phyloP scores from a whole-genome alignment of 92 coral and sea anemone genomes.

The Palythoa grandiflora region DNA sequence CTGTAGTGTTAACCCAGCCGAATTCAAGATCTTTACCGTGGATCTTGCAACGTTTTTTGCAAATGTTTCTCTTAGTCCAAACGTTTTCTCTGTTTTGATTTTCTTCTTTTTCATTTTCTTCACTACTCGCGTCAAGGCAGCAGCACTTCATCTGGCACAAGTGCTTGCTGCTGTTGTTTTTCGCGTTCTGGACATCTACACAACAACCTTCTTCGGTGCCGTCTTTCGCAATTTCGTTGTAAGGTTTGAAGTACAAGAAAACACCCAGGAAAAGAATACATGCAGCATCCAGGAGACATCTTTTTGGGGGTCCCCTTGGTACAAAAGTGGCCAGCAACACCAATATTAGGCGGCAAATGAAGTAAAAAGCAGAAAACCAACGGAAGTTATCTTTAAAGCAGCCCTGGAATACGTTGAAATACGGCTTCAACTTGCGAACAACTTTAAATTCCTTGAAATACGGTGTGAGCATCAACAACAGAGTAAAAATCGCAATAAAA shows the following conservation, averaged over 20 bases:
- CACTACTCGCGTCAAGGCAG: slow-evolving; percentile 1
- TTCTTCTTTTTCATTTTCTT: background rate
- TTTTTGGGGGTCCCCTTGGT: background rate
- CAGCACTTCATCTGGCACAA: background rate
- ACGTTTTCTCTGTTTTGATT: background rate
- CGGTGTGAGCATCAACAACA: slow-evolving; percentile 79
- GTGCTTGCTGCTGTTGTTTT: background rate
- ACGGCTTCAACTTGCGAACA: slow-evolving; percentile 75
- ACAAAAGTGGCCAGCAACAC: background rate
- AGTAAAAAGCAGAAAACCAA: slow-evolving; percentile 95
- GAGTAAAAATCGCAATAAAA: slow-evolving; percentile 75
- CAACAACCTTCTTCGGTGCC: background rate
- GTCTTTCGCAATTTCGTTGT: slow-evolving; percentile 28
- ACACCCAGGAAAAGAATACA: background rate
- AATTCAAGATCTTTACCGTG: slow-evolving; percentile 37
- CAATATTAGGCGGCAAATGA: slow-evolving; percentile 63
- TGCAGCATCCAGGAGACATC: background rate
- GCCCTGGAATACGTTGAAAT: slow-evolving; percentile 82
- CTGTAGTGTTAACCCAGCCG: slow-evolving; percentile 55
- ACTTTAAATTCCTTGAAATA: slow-evolving; percentile 35
- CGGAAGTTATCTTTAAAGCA: slow-evolving; percentile 89
- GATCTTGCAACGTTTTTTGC: slow-evolving; percentile 21
- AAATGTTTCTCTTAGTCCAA: background rate
- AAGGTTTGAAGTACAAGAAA: background rate
- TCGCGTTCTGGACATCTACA: background rate